Evolutionary conservation across 2,797 vertebrate genomes (phyloP), one percentile per base, ranked within the genome.

Genomic region (Neoniphon sammara): DNA sequence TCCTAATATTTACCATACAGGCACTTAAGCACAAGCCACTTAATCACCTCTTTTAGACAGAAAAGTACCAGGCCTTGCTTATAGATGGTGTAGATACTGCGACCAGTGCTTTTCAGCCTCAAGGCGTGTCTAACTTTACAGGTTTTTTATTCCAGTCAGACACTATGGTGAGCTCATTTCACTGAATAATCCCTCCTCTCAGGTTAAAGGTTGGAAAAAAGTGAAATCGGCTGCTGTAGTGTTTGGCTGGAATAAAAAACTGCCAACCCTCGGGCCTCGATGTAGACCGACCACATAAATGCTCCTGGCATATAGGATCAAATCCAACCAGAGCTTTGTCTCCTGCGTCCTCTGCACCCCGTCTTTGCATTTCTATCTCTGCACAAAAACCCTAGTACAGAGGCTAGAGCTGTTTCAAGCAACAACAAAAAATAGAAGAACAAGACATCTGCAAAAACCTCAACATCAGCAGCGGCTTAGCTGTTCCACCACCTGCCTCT

Each of bases 401-500:
- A 12, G 17, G 44, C 4, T 3, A 14, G 14, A 50, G 39, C 11
- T 31, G 18, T 30, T 12, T 8, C 61, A 44, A 58, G 58, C 12
- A 30, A 14, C 3, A 54, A 54, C 1, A n/a, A n/a, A 53, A 23
- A 21, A 46, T 25, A 46, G 46, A 39, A 25, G 34, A 34, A 34
- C 61, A 30, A 14, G 14, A 39, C 31, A 36, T 46, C 11, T 53
- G 42, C 34, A n/a, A 56, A 52, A 59, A 46, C 72, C 11, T 55
- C 12, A 49, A 47, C 34, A n/a, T 76, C 61, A 52, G 11, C 5
- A 5, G 20, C 18, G 5, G 15, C 49, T 5, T 39, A 5, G 20
- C 27, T 25, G 10, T 27, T 21, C 18, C 4, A 23, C 2, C 9
- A 46, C 49, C 68, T 44, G 74, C 60, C 72, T 62, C 50, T n/a